phyloP scores from a whole-genome alignment of 1,140 invertebrate genomes.

The Vollenhovia emeryi region DNA sequence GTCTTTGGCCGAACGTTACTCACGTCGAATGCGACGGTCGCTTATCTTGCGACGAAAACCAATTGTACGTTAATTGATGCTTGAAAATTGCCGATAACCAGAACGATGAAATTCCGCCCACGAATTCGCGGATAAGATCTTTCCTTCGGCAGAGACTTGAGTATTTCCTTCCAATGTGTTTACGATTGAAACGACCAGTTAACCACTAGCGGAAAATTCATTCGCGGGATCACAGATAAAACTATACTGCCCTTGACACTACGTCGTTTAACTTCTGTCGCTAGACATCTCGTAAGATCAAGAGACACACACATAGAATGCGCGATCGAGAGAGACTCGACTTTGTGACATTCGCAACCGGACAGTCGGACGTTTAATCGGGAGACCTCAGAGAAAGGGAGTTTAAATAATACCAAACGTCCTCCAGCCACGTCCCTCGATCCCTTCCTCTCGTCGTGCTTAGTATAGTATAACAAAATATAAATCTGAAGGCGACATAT shows the following conservation, averaged over 20 bases:
- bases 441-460: slow-evolving; percentile 26
- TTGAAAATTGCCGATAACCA: not conserved
- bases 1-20: slow-evolving; percentile 1
- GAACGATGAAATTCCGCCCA: not conserved
- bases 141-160: not conserved
- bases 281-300: slow-evolving; percentile 46
- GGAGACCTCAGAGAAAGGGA: slow-evolving; percentile 16
- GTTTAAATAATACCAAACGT: slow-evolving; percentile 27
- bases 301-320: slow-evolving; percentile 38
- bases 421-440: not conserved
- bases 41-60: not conserved
- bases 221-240: slow-evolving; percentile 53
- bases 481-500: slow-evolving; percentile 58
- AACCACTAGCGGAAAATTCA: slow-evolving; percentile 51
- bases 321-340: slow-evolving; percentile 36
- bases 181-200: slow-evolving; percentile 52
- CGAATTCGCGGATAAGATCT: not conserved
- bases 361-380: slow-evolving; percentile 35
- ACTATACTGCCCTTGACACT: slow-evolving; percentile 43
- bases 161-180: slow-evolving; percentile 45
- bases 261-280: slow-evolving; percentile 38
- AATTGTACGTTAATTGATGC: not conserved
- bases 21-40: not conserved
- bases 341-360: slow-evolving; percentile 3
- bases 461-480: slow-evolving; percentile 61